Evolutionary conservation across 23 tunicate genomes (phyloP), one percentile per base, ranked within the genome.

Genomic region (Styela clava): DNA sequence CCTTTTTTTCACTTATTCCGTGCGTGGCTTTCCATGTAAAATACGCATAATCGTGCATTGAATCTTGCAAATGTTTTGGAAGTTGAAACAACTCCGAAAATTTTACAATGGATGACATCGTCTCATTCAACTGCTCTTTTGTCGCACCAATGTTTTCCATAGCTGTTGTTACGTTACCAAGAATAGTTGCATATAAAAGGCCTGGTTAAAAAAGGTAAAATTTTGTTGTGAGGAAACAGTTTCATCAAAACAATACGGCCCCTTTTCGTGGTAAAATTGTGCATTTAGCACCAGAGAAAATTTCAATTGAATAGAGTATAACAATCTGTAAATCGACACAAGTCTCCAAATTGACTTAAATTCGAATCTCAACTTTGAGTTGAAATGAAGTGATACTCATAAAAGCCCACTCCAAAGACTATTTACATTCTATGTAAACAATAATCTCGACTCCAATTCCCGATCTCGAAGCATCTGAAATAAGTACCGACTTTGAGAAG

Each of bases 131-230:
- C 19, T 85, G 76, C 0, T 85, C 82, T 33, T 86, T 37, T 24
- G 44, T 25, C 0, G 89, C 83, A 36, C 34, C 77, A 0, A 91
- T 68, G 35, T 81, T 89, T 44, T 91, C 78, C 1, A 91, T 37
- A 2, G 83, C 84, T 28, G 69, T 86, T 9, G 97, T 85, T 1
- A 91, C 97, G 73, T 86, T 82, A 1, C 83, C 97, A 51, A 91
- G 84, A 3, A 91, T 91, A 7, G 84, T 77, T 19, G 97, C 97
- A 32, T 79, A 91, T 12, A 85, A 37, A 0, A 91, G 44, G 19
- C 87, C 97, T 91, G 73, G 5, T 30, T 63, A 21, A 35, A 73
- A 34, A 0, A 23, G 16, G 25, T 32, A 18, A 25, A 22, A 31
- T 32, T 24, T 56, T 32, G 25, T 61, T 61, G 64, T 61, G 64